phyloP scores from a whole-genome alignment of 2,797 vertebrate genomes.

The Etheostoma nigrum region DNA sequence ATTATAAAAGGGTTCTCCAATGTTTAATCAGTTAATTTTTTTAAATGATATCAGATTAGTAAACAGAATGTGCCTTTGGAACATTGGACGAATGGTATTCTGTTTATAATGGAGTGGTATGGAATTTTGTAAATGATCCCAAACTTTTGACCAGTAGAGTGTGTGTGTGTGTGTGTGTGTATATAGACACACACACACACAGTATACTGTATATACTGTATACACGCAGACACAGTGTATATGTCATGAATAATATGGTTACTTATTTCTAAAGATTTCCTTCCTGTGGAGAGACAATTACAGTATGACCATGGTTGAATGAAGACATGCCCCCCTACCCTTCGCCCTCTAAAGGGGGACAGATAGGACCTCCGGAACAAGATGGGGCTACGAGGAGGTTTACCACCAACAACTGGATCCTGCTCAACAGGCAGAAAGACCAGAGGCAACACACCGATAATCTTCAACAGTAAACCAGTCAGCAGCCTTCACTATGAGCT shows the following conservation, averaged over 20 bases:
- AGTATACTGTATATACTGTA: no score
- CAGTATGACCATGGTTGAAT: conserved; percentile 62
- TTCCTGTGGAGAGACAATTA: conserved; percentile 64
- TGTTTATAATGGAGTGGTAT: no score
- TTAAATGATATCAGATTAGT: no score
- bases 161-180: no score
- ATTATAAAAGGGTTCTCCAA: no score
- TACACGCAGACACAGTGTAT: neutral
- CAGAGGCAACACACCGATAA: conserved; percentile 81
- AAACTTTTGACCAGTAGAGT: no score
- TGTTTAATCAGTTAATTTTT: no score
- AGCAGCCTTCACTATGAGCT: conserved; percentile 28
- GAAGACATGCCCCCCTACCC: conserved; percentile 90
- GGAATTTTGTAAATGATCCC: no score
- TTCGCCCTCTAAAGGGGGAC: conserved; percentile 91
- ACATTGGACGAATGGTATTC: no score
- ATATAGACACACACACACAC: no score
- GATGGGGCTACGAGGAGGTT: conserved; percentile 97
- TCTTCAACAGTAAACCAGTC: conserved; percentile 35
- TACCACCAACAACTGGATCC: conserved; percentile 91
- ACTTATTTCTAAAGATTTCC: conserved; percentile 56
- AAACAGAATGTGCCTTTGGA: no score
- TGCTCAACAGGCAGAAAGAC: conserved; percentile 91
- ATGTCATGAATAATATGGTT: conserved; percentile 21
- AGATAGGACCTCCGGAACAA: conserved; percentile 89